Evolutionary conservation across 2,113 vertebrate species (phyloP), one percentile per base, ranked within the genome.

Genomic region (Equus przewalskii): DNA sequence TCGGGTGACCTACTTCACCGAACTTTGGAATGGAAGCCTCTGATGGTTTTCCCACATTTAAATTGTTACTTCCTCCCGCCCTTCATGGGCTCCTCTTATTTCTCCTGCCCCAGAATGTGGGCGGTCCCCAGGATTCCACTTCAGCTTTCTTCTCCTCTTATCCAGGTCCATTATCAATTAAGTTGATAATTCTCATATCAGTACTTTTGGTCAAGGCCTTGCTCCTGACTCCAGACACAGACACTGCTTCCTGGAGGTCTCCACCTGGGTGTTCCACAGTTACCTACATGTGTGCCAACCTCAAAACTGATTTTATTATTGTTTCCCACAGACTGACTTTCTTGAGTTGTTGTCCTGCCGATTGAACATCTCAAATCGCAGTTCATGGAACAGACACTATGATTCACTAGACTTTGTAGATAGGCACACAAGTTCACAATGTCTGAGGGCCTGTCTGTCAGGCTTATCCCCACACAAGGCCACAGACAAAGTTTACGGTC

Each of bases 221-320:
- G 21, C 26, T 54, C 58, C 24, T 33, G 92, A 82, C 22, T 33
- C 41, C 44, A 67, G 41, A 84, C 30, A 64, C 18, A 33, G 56
- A 41, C 6, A 3, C 13, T 3, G 5, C 44, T 79, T 24, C 13
- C 44, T 16, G 5, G 26, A 36, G 1, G 2, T n/a, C 16, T 21
- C 15, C 6, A 44, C 41, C 33, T 73, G 58, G 21, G 14, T 12
- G 58, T 72, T 67, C 58, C 46, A 41, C 8, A 54, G 58, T 78
- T 21, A 49, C 36, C 28, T 16, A 13, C 15, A 12, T 28, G 73
- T 28, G 73, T 56, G 28, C 6, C 54, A 46, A 78, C 4, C 46
- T 60, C 51, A 87, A 49, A 58, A 41, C 49, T 49, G 73, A 69
- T 87, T 94, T 79, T 33, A 33, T 24, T 51, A 16, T 30, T 36